phyloP scores from a whole-genome alignment of 2,113 vertebrate species.

The Felis chaus region DNA sequence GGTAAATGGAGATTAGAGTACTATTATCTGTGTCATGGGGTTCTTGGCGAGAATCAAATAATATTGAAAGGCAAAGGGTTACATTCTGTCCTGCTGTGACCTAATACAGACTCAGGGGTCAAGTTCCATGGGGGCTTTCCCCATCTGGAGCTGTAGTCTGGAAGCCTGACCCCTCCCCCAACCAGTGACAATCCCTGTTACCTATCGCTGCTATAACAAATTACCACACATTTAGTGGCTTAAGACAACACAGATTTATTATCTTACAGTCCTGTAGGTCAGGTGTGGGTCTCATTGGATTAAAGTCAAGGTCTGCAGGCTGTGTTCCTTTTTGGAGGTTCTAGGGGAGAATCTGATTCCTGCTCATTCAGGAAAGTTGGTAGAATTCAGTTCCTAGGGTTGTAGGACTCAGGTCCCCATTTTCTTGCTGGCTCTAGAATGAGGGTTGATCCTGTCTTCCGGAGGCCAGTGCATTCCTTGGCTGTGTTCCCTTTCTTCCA shows the following conservation, averaged over 20 bases:
- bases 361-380: background rate
- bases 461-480: background rate
- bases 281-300: background rate
- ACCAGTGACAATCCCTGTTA: background rate
- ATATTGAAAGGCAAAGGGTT: background rate
- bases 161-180: background rate
- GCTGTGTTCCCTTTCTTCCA: background rate
- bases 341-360: background rate
- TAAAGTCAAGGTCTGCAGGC: background rate
- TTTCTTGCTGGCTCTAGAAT: background rate
- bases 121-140: background rate
- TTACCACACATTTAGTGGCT: background rate
- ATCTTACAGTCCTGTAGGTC: background rate
- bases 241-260: background rate
- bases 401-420: background rate
- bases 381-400: background rate
- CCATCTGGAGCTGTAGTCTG: background rate
- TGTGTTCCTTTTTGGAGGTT: background rate
- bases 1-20: background rate
- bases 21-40: background rate
- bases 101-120: background rate
- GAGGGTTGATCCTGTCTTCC: background rate
- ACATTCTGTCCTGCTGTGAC: background rate
- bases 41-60: background rate
- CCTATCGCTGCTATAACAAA: background rate